Conservation (phyloP, 2,113 vertebrate species). For the Urocynchramus pylzowi region DNA sequence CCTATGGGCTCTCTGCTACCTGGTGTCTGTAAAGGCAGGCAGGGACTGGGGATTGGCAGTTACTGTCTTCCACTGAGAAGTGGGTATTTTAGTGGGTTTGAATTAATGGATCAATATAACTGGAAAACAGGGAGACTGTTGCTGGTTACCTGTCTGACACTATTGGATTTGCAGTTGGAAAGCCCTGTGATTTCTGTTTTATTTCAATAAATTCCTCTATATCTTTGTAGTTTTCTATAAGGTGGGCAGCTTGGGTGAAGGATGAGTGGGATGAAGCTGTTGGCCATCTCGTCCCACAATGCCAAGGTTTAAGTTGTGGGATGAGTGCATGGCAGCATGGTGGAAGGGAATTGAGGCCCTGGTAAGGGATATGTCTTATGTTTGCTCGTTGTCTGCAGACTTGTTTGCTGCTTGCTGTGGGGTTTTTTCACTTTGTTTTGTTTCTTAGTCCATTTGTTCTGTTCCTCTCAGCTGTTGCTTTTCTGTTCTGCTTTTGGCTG, state of each 20-base stretch:
- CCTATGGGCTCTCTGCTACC: neutral
- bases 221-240: neutral
- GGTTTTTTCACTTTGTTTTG: neutral
- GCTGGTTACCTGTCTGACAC: neutral
- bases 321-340: neutral
- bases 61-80: neutral
- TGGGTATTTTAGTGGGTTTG: neutral
- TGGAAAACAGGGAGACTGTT: neutral
- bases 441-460: conserved; percentile 40
- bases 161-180: neutral
- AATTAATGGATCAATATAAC: neutral
- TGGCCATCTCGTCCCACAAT: neutral
- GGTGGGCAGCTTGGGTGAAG: neutral
- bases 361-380: neutral
- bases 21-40: neutral
- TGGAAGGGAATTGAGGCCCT: neutral
- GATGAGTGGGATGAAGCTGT: neutral
- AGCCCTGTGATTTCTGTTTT: neutral
- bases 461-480: conserved; percentile 47
- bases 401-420: neutral
- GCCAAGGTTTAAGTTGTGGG: neutral
- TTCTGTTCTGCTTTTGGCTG: conserved; percentile 66
- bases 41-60: neutral
- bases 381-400: neutral
- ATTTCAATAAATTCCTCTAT: neutral